Evolutionary conservation across 2,888 invertebrate genomes (phyloP).

Genomic region (Acrobasis consociella): DNA sequence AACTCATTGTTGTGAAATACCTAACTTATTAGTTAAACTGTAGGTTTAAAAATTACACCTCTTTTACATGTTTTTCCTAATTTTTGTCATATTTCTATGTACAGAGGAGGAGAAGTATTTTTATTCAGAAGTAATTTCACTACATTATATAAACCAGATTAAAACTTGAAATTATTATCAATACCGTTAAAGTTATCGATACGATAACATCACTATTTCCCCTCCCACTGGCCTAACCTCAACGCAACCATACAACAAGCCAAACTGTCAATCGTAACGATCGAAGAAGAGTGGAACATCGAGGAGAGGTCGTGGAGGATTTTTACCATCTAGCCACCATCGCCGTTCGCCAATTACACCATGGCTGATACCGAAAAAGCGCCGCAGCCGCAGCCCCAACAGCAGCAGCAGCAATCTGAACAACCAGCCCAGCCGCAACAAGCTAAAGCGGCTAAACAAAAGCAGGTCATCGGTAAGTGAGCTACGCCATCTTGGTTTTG

Average conservation of each 20-base stretch:
- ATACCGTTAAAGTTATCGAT: background rate
- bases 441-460: slow-evolving; percentile 88
- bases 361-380: slow-evolving; percentile 98
- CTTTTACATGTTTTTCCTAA: no score
- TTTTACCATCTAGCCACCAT: slow-evolving; percentile 86
- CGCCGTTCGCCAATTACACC: slow-evolving; percentile 91
- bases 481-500: slow-evolving; percentile 78
- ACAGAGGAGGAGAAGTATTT: no score
- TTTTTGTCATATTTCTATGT: no score
- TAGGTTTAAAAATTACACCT: no score
- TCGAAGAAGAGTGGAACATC: slow-evolving; percentile 87
- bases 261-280: slow-evolving; percentile 57
- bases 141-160: no score
- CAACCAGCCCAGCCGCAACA: slow-evolving; percentile 85
- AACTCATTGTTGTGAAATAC: no score
- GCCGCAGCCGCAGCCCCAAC: slow-evolving; percentile 86
- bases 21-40: no score
- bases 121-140: no score
- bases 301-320: slow-evolving; percentile 90
- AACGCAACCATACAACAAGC: slow-evolving; percentile 10
- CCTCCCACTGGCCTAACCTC: slow-evolving; percentile 5
- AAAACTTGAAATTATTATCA: background rate
- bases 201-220: slow-evolving; percentile 9
- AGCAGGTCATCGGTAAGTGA: slow-evolving; percentile 93
- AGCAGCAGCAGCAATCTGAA: slow-evolving; percentile 84